phyloP scores from a whole-genome alignment of 2,888 invertebrate species.

The Hyles lineata region DNA sequence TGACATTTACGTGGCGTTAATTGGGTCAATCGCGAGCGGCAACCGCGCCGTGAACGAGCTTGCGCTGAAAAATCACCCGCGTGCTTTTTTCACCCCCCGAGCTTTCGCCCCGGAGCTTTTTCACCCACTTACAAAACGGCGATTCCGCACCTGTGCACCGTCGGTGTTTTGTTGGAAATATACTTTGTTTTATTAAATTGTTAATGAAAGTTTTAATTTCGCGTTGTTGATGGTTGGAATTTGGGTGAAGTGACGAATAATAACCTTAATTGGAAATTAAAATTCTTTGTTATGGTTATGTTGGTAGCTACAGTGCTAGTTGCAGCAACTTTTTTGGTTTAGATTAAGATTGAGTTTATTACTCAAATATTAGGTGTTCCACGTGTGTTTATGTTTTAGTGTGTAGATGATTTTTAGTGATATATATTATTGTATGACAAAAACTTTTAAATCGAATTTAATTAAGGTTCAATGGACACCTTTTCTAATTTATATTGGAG shows the following conservation, averaged over 20 bases:
- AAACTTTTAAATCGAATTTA: background rate
- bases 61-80: slow-evolving; percentile 19
- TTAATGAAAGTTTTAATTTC: slow-evolving; percentile 23
- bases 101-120: slow-evolving; percentile 10
- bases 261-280: background rate
- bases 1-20: slow-evolving; percentile 25
- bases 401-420: too few species aligned
- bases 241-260: background rate
- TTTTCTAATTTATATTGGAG: too few species aligned
- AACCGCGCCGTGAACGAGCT: slow-evolving; percentile 10
- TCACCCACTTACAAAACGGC: slow-evolving; percentile 20
- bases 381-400: too few species aligned
- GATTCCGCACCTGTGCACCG: slow-evolving; percentile 25
- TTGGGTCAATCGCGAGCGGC: slow-evolving; percentile 21
- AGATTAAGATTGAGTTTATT: too few species aligned
- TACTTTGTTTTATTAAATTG: slow-evolving; percentile 21
- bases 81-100: slow-evolving; percentile 18
- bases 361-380: too few species aligned
- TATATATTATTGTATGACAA: background rate
- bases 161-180: slow-evolving; percentile 17
- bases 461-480: too few species aligned
- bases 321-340: too few species aligned
- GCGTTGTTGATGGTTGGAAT: background rate
- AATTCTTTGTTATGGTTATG: too few species aligned
- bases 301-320: too few species aligned